These are phyloP conservation scores for Piprites chloris DNA, from an alignment of 2,113 vertebrate genomes.

Conservation along the genomic window DNA sequence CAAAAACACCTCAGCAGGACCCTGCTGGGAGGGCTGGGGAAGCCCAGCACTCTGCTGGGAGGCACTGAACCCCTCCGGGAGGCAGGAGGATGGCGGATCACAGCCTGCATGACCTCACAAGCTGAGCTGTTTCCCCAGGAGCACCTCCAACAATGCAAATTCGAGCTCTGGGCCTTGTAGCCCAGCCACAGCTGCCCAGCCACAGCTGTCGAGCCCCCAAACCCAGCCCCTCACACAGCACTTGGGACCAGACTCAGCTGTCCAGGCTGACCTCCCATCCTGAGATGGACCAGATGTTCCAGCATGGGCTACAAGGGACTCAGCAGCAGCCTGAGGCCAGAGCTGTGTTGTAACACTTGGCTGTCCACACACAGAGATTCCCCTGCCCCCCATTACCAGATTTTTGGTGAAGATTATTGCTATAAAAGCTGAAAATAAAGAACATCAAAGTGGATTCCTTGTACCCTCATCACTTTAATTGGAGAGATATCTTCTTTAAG, in stretches of 20 bases:
- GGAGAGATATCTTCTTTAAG: neutral
- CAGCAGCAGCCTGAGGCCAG: neutral
- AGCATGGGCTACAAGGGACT: neutral
- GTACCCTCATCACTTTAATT: neutral
- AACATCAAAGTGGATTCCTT: neutral
- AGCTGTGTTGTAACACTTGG: conserved; percentile 18
- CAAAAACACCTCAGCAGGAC: neutral
- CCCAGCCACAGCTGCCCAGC: neutral
- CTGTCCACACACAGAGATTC: neutral
- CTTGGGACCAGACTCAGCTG: neutral
- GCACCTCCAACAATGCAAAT: fast-evolving
- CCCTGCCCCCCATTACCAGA: neutral
- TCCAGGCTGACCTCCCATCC: neutral
- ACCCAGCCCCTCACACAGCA: neutral
- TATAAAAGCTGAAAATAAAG: neutral
- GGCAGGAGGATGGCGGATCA: fast-evolving
- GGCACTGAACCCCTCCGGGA: neutral
- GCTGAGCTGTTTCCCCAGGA: neutral
- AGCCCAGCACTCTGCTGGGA: neutral
- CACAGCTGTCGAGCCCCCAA: neutral
- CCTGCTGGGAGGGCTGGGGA: neutral
- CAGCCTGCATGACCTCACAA: neutral
- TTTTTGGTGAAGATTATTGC: neutral
- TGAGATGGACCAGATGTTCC: conserved; percentile 14
- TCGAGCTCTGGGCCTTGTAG: neutral